Evolutionary conservation across 2,113 vertebrate genomes (phyloP).

Genomic region (Junco hyemalis): DNA sequence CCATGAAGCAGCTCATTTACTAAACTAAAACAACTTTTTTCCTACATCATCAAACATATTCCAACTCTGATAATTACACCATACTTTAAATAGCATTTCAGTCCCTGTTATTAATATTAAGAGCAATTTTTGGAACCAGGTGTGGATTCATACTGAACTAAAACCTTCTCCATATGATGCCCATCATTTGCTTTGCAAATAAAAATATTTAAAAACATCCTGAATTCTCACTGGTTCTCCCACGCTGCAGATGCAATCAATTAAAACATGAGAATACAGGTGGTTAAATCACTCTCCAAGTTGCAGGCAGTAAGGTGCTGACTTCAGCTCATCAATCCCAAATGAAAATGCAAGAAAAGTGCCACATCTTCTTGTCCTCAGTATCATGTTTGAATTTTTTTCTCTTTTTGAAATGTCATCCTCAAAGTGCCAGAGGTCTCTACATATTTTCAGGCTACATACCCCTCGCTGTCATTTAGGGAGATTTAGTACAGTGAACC

Average conservation of each 20-base stretch:
- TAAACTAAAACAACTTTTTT: neutral
- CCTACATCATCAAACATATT: neutral
- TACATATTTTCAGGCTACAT: neutral
- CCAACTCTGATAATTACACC: neutral
- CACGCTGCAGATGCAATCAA: neutral
- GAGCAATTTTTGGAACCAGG: neutral
- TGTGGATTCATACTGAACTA: neutral
- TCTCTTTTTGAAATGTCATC: neutral
- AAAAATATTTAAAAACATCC: neutral
- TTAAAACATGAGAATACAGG: neutral
- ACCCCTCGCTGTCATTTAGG: neutral
- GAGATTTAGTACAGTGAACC: neutral
- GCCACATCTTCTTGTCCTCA: neutral
- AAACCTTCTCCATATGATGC: neutral
- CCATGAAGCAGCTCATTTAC: neutral
- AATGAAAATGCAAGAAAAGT: neutral
- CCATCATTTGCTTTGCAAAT: neutral
- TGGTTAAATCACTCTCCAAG: neutral
- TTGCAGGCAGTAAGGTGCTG: neutral
- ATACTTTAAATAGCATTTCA: neutral
- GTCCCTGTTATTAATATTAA: neutral
- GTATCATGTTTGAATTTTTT: neutral
- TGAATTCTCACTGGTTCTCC: neutral
- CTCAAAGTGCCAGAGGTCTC: neutral
- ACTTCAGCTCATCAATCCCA: neutral